Conservation (phyloP, 2,797 vertebrate species). For the Sebastes baramenuke region DNA sequence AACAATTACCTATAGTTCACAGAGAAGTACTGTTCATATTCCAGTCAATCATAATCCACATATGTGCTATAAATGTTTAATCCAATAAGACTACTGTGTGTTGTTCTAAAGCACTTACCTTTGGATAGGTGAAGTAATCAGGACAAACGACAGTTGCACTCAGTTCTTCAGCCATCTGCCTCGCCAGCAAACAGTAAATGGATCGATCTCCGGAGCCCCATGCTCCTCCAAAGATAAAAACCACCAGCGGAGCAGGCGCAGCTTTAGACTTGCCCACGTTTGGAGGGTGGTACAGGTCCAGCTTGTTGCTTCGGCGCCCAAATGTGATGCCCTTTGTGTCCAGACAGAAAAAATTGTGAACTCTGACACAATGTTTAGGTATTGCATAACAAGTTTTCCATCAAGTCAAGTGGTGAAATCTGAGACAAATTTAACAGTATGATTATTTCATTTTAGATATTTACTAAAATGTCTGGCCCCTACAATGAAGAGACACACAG, state of each 20-base stretch:
- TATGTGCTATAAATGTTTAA: neutral
- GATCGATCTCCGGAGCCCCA: slow-evolving; percentile 82
- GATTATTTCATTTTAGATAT: neutral
- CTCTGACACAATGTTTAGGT: neutral
- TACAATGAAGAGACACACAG: neutral
- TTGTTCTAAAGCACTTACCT: slow-evolving; percentile 58
- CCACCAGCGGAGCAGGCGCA: slow-evolving; percentile 60
- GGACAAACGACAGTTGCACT: slow-evolving; percentile 79
- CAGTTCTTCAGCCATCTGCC: slow-evolving; percentile 80
- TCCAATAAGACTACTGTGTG: neutral
- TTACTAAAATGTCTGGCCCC: neutral
- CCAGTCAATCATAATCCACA: neutral
- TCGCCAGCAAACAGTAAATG: slow-evolving; percentile 82
- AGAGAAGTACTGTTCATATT: neutral
- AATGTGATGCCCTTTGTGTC: slow-evolving; percentile 76
- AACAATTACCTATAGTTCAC: neutral
- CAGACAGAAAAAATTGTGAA: neutral
- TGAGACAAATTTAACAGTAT: neutral
- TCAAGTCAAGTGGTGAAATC: neutral
- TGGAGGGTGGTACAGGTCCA: slow-evolving; percentile 82
- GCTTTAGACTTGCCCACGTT: neutral
- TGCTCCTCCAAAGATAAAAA: slow-evolving; percentile 83
- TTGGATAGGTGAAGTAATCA: slow-evolving; percentile 83
- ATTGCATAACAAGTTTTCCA: neutral
- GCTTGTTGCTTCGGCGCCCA: slow-evolving; percentile 78